phyloP scores from a whole-genome alignment of 2,888 invertebrate genomes.

The Desoria tigrina region DNA sequence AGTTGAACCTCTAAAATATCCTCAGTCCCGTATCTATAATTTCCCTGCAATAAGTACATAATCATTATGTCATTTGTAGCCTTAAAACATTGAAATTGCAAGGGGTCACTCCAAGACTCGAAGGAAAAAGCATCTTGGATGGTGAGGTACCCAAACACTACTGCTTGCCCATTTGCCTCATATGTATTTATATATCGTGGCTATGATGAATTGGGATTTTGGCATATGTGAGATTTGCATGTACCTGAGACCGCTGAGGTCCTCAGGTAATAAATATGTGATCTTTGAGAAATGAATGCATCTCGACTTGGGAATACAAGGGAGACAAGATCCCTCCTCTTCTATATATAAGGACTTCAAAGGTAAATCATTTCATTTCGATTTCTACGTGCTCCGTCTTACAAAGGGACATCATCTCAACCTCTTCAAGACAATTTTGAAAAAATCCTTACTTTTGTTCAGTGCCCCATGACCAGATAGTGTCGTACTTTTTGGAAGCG shows the following conservation, averaged over 20 bases:
- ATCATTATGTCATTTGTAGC: too few species aligned
- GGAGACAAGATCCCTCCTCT: constrained; percentile 5
- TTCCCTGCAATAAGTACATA: too few species aligned
- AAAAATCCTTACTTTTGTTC: not conserved
- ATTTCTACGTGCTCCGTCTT: not conserved
- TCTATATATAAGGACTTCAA: constrained; percentile 4
- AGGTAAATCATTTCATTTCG: constrained; percentile 8
- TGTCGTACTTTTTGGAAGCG: not conserved
- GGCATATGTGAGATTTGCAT: too few species aligned
- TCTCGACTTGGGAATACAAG: constrained; percentile 2
- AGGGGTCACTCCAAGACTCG: not conserved
- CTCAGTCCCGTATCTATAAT: too few species aligned
- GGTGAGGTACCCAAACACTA: too few species aligned
- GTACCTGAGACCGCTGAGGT: too few species aligned
- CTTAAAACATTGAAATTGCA: constrained; percentile 1
- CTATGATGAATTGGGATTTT: too few species aligned
- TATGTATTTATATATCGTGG: too few species aligned
- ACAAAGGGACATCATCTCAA: not conserved
- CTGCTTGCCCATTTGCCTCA: too few species aligned
- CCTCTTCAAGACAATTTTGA: not conserved
- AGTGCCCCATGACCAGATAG: not conserved
- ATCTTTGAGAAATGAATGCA: constrained; percentile 10
- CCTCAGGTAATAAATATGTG: not conserved
- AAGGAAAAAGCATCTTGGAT: too few species aligned
- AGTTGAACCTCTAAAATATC: too few species aligned